Conservation (phyloP, 2,113 vertebrate species). For the Tragelaphus strepsiceros region DNA sequence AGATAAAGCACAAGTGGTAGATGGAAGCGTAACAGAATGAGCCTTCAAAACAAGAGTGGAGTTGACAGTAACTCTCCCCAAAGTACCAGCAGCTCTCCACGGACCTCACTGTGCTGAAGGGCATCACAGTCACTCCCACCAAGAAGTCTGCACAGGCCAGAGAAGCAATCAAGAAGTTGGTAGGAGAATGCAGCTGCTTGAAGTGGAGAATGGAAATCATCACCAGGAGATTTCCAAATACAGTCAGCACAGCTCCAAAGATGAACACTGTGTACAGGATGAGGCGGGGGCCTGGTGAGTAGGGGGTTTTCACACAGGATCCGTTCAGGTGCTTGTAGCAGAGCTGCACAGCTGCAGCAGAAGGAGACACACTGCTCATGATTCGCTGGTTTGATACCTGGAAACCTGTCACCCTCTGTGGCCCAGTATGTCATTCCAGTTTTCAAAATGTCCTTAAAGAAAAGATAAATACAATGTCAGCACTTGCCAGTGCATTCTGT, state of each 20-base stretch:
- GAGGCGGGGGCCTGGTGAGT: neutral
- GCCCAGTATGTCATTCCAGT: neutral
- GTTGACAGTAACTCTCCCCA: constrained; percentile 81
- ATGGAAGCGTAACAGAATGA: constrained; percentile 82
- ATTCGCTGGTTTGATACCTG: neutral
- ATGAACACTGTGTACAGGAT: constrained; percentile 4
- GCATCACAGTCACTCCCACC: no score
- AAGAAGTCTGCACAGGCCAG: no score
- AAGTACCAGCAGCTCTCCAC: constrained; percentile 87
- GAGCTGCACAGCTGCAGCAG: neutral
- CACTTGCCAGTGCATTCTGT: neutral
- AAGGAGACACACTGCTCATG: neutral
- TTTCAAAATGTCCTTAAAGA: neutral
- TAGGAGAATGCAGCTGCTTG: no score
- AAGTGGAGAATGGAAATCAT: neutral
- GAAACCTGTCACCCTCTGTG: neutral
- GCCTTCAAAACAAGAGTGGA: constrained; percentile 77
- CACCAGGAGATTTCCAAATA: constrained; percentile 45
- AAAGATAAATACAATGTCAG: neutral
- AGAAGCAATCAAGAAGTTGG: no score
- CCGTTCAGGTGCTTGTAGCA: neutral
- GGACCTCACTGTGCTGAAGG: no score
- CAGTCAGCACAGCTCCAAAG: neutral
- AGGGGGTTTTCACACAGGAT: constrained; percentile 15
- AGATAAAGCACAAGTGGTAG: constrained; percentile 84